A percentile compares a stretch with the other conserved stretches of the same genome.
Evolutionary conservation across 2,797 vertebrate species (phyloP).

Genomic region (Petrocephalus sullivani): DNA sequence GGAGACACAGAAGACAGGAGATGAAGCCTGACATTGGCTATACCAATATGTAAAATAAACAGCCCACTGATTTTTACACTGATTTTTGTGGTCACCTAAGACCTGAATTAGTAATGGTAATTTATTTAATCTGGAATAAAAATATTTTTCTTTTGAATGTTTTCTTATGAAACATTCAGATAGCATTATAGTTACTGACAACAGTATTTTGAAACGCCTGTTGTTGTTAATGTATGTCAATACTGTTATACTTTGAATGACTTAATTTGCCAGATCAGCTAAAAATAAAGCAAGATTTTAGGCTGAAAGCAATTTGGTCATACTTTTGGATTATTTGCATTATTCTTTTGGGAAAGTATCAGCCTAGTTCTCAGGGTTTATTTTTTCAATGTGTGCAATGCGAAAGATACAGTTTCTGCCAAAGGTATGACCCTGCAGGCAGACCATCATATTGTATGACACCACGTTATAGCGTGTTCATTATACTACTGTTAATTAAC

Average conservation of each 20-base stretch:
- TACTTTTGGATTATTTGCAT: constrained; percentile 46
- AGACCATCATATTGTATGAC: background rate
- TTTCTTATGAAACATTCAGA: background rate
- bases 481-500: background rate
- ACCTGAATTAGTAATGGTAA: background rate
- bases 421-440: background rate
- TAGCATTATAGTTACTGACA: background rate
- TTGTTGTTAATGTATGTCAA: background rate
- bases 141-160: background rate
- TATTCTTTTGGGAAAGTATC: constrained; percentile 42
- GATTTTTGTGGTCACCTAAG: background rate
- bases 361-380: constrained; percentile 69
- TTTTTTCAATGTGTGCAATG: constrained; percentile 53
- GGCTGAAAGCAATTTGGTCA: background rate
- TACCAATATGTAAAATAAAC: background rate
- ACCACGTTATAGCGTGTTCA: background rate
- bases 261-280: background rate
- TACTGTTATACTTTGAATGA: background rate
- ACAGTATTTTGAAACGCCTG: background rate
- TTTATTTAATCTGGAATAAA: background rate
- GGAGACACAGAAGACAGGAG: background rate
- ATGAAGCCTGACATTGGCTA: background rate
- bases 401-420: constrained; percentile 51
- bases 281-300: constrained; percentile 22
- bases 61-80: background rate